Base-by-base conservation (phyloP, 2,888 invertebrate genomes). In the Hyalella azteca region DNA sequence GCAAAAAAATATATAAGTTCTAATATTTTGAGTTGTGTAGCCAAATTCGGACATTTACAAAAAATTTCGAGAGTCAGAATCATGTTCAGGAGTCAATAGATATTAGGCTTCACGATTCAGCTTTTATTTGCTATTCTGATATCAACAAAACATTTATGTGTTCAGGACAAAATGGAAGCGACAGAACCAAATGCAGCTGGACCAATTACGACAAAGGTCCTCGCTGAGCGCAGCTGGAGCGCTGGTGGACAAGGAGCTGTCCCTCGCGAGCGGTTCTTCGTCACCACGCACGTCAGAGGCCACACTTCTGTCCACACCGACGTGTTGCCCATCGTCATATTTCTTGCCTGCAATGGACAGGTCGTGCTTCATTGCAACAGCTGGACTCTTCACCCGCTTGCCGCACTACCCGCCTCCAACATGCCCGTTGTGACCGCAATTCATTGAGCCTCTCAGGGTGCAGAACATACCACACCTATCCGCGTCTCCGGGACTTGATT, bases 181-280 rank as follows among this genome's bases (percentile, higher is more conserved):
- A 15, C 89, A 90, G 85, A 96, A 95, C 88, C 96, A 96, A 86
- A 89, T 95, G 73, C 91, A 95, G 0, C 87, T 95, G 79, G 95
- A 95, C 87, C 95, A 95, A 87, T 88, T 95, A 9, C 92, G 95
- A 0, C 94, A 95, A 87, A 94, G 95, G 87, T 94, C 94, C 39
- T 92, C 92, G 15, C 75, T 93, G 93, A 86, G 80, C 3, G 73
- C 79, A 41, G 79, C 79, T 32, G 81, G 79, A 77, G 81, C 78
- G 32, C 45, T 83, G n/a, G 66, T 81, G 19, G 79, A 66, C 9
- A 48, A 54, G 11, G 60, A 39, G 22, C 39, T 39, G 7, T 45
- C 40, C 22, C 39, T 75, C 50, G 45, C 36, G 7, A 49, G 59
- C 3, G 79, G 81, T 4, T 73, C 39, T 36, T 78, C 83, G 32